phyloP scores from a whole-genome alignment of 2,113 vertebrate species.

The Megalops atlanticus region DNA sequence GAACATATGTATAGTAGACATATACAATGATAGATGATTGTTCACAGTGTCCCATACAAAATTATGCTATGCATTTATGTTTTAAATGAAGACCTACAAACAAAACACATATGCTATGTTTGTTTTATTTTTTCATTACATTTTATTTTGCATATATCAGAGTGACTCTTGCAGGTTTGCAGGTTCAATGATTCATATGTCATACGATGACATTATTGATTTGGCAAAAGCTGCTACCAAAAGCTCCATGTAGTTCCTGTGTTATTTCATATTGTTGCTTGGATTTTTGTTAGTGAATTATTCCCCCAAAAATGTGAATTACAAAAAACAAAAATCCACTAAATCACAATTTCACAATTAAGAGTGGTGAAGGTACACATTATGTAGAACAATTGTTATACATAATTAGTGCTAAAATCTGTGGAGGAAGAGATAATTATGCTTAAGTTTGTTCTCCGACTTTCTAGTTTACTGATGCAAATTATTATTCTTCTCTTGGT shows the following conservation, averaged over 20 bases:
- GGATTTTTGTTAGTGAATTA: neutral
- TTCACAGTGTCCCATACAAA: no score
- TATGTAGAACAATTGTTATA: neutral
- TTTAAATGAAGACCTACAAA: no score
- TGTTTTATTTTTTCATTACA: no score
- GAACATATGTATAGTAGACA: no score
- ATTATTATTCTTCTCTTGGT: no score
- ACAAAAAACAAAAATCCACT: neutral
- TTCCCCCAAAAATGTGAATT: neutral
- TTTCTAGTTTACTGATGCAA: no score
- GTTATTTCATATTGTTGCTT: neutral
- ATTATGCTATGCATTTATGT: no score
- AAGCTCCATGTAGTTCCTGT: neutral
- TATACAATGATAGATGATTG: no score
- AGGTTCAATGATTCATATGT: neutral
- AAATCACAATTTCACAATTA: neutral
- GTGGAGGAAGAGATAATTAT: neutral
- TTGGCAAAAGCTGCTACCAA: neutral
- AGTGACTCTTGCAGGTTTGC: neutral
- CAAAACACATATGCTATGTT: no score
- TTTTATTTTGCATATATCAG: no score
- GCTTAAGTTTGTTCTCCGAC: neutral
- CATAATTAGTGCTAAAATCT: neutral
- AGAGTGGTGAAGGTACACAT: neutral
- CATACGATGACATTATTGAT: neutral